Base-by-base conservation (phyloP, 2,113 vertebrate species). In the Trogon surrucura region DNA sequence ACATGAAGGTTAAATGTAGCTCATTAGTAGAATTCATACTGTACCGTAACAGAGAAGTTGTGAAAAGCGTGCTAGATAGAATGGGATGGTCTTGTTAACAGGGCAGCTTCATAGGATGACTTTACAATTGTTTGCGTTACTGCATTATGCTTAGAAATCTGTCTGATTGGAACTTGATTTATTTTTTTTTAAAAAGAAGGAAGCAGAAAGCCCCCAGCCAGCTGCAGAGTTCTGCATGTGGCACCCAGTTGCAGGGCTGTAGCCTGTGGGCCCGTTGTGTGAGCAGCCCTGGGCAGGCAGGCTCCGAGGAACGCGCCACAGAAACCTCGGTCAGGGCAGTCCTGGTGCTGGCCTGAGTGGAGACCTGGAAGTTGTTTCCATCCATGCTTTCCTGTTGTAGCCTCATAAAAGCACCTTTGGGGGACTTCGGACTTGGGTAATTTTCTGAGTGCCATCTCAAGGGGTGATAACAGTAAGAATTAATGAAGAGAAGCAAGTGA, bases 181-280 rank as follows among this genome's bases (percentile, higher is more conserved):
- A 32, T 3, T 25, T 38, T 62, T 41, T 18, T 54, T 26, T 10
- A 29, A 30, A 57, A 72, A 41, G 50, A 5, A 69, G 47, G 50
- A 65, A 53, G 45, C 29, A 91, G 50, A 30, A 54, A 44, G 25
- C 2, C 2, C 6, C 14, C 7, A 54, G 13, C 3, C 5, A 30
- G 32, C 0, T 17, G 23, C n/a, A 13, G 67, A 62, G 36, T 32
- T 71, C 0, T 3, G 30, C 11, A 3, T 10, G 23, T 0, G 0
- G 34, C 26, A 22, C 13, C 18, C 21, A 20, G 44, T 34, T 41
- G 23, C 23, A 20, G 1, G 5, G 22, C 32, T 0, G 0, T 8
- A 3, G 30, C 48, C 51, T 26, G 12, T 27, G 60, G 45, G 38
- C 32, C 57, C 36, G 9, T 41, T 1, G 7, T 36, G 57, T 11